phyloP scores from a whole-genome alignment of 2,797 vertebrate genomes.

The Cossypha heuglini region DNA sequence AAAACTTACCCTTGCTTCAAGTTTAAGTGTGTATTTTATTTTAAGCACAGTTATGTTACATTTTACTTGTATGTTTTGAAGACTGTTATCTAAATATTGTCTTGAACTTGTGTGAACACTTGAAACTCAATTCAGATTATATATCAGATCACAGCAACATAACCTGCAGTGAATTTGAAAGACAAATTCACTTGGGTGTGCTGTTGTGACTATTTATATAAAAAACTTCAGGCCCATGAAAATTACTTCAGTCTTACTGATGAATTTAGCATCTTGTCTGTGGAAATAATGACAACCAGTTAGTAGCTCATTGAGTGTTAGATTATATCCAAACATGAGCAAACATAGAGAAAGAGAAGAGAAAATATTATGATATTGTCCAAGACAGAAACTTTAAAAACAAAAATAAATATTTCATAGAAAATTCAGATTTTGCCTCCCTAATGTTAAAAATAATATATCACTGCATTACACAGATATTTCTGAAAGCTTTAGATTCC shows the following conservation, averaged over 20 bases:
- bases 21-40: neutral
- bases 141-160: neutral
- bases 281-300: neutral
- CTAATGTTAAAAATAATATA: neutral
- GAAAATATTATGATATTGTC: neutral
- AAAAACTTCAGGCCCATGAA: neutral
- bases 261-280: neutral
- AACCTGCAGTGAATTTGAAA: neutral
- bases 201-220: neutral
- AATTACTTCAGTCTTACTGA: neutral
- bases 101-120: neutral
- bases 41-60: neutral
- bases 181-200: neutral
- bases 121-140: neutral
- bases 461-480: neutral
- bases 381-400: neutral
- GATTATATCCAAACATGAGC: neutral
- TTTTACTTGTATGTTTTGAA: neutral
- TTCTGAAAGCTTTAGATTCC: neutral
- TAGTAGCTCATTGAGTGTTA: neutral
- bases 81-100: neutral
- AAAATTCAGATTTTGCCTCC: neutral
- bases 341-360: neutral
- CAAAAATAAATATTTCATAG: neutral
- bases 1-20: neutral